Evolutionary conservation across 2,797 vertebrate species (phyloP).

Genomic region (Centropyge bicolor): DNA sequence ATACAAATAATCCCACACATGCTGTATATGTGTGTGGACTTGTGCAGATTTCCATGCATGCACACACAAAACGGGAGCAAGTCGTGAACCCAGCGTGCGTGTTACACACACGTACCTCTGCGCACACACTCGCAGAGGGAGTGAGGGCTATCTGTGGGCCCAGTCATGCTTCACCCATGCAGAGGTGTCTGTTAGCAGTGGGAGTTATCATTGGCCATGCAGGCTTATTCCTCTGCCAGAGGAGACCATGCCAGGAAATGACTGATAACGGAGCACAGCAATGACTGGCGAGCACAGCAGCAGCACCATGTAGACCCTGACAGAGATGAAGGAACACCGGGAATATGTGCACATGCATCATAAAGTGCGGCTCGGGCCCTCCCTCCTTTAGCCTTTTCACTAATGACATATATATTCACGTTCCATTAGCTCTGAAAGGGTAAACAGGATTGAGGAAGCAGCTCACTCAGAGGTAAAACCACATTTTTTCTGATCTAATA

Average conservation of each 20-base stretch:
- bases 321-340: conserved; percentile 56
- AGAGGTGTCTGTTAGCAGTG: conserved; percentile 77
- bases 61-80: not conserved
- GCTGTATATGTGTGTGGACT: conserved; percentile 14
- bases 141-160: conserved; percentile 54
- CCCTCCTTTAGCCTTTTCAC: conserved; percentile 29
- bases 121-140: conserved; percentile 29
- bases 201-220: conserved; percentile 77
- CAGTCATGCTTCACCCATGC: conserved; percentile 74
- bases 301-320: conserved; percentile 52
- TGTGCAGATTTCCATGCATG: not conserved
- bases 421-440: conserved; percentile 66
- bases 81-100: conserved; percentile 8
- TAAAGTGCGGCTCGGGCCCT: conserved; percentile 7
- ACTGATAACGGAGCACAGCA: conserved; percentile 69
- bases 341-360: conserved; percentile 61
- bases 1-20: conserved; percentile 30
- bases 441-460: conserved; percentile 59
- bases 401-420: conserved; percentile 64
- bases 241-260: conserved; percentile 68
- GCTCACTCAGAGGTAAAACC: conserved; percentile 43
- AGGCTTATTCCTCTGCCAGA: conserved; percentile 74
- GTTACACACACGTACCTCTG: not conserved
- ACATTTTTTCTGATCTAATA: conserved; percentile 63
- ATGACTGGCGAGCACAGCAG: conserved; percentile 62